phyloP scores from a whole-genome alignment of 2,888 invertebrate genomes.

The Chrysina gloriosa region DNA sequence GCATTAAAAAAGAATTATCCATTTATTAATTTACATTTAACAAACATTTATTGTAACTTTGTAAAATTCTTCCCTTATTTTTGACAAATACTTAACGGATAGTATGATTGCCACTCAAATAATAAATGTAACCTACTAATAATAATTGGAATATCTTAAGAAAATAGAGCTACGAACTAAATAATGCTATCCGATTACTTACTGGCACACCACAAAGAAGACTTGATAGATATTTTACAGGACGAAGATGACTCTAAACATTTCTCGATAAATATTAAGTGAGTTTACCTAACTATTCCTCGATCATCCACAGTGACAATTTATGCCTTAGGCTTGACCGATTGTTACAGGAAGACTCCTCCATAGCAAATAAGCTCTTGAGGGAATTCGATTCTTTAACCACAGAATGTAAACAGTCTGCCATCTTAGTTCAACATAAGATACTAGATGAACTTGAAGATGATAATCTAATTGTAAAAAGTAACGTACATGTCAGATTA shows the following conservation, averaged over 20 bases:
- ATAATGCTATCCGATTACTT: constrained; percentile 66
- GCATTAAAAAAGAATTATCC: no score
- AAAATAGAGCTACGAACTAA: no score
- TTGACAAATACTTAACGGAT: no score
- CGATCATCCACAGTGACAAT: not conserved
- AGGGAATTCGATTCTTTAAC: constrained; percentile 73
- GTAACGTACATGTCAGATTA: constrained; percentile 76
- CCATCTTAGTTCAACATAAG: constrained; percentile 72
- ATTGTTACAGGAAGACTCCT: constrained; percentile 75
- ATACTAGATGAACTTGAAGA: constrained; percentile 65
- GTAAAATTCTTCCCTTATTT: no score
- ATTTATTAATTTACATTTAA: no score
- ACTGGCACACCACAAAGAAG: constrained; percentile 70
- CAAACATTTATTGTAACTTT: no score
- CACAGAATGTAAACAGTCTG: constrained; percentile 72
- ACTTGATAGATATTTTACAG: constrained; percentile 73
- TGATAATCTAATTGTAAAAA: constrained; percentile 66
- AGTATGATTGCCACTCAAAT: no score
- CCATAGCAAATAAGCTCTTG: constrained; percentile 76
- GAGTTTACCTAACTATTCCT: constrained; percentile 58
- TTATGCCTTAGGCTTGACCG: constrained; percentile 73
- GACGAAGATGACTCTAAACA: constrained; percentile 71
- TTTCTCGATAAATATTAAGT: constrained; percentile 79
- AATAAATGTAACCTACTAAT: no score
- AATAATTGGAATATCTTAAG: no score